phyloP scores from a whole-genome alignment of 2,113 vertebrate genomes.

The Menidia beryllina region DNA sequence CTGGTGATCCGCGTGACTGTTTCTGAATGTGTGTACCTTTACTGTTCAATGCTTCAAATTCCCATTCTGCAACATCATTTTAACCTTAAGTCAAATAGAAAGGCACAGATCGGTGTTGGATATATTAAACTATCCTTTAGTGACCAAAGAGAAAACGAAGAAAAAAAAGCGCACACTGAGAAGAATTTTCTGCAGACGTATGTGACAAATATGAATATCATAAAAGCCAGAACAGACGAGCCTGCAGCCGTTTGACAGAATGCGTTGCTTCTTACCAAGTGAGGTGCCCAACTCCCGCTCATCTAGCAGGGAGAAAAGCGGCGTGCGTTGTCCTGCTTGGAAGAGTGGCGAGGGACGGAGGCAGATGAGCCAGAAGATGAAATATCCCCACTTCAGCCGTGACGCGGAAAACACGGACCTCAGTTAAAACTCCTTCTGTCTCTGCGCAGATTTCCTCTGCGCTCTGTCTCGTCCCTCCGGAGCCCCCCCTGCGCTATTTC shows the following conservation, averaged over 20 bases:
- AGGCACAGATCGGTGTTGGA: too few species aligned
- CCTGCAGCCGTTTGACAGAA: background rate
- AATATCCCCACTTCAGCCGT: slow-evolving; percentile 63
- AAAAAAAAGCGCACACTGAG: background rate
- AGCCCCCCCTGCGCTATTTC: slow-evolving; percentile 53
- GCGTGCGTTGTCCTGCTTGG: slow-evolving; percentile 65
- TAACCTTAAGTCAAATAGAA: too few species aligned
- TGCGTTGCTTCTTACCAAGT: slow-evolving; percentile 73
- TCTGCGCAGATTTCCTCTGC: slow-evolving; percentile 35
- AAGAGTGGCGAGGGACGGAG: slow-evolving; percentile 28
- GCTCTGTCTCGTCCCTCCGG: slow-evolving; percentile 45
- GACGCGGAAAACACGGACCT: slow-evolving; percentile 22
- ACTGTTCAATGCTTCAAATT: accelerated
- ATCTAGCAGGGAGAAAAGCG: slow-evolving; percentile 72
- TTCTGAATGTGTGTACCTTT: background rate
- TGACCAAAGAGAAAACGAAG: background rate
- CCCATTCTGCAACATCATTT: background rate
- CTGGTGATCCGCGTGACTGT: slow-evolving; percentile 41
- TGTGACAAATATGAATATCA: background rate
- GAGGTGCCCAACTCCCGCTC: slow-evolving; percentile 74
- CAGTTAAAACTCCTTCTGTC: slow-evolving; percentile 35
- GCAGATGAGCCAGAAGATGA: slow-evolving; percentile 39
- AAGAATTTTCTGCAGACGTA: background rate
- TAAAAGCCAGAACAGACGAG: background rate
- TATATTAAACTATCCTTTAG: too few species aligned